Conservation (phyloP, 2,888 invertebrate genomes). For the Nomada hirtipes region DNA sequence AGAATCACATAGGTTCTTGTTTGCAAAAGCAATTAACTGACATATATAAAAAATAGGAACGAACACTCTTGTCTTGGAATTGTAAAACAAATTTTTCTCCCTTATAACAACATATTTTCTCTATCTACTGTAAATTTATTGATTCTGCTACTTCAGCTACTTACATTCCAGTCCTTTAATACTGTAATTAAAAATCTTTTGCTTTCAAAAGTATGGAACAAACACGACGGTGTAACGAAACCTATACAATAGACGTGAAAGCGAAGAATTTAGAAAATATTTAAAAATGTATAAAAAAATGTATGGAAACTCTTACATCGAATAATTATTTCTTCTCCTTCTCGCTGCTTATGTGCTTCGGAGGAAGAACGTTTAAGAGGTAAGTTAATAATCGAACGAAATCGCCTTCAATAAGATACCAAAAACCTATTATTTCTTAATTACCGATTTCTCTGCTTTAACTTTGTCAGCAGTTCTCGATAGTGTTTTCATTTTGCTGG, state of each 20-base stretch:
- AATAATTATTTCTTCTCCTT: conserved; percentile 8
- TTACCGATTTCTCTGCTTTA: conserved; percentile 4
- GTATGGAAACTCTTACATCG: too few relatives aligned
- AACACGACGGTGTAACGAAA: not conserved
- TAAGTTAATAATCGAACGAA: conserved; percentile 39
- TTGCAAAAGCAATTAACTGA: too few relatives aligned
- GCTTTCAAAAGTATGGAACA: not conserved
- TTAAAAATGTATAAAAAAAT: too few relatives aligned
- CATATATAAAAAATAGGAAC: too few relatives aligned
- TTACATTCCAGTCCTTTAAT: not conserved
- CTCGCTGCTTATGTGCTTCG: not conserved
- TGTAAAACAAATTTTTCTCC: too few relatives aligned
- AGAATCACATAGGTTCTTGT: too few relatives aligned
- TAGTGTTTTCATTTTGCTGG: conserved; percentile 16
- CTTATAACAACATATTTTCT: too few relatives aligned
- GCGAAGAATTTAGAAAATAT: conserved; percentile 3
- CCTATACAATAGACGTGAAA: not conserved
- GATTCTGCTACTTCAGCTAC: not conserved
- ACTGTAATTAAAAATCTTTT: not conserved
- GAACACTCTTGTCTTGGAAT: too few relatives aligned
- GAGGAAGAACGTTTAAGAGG: conserved; percentile 15
- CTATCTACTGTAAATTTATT: not conserved
- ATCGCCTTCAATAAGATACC: conserved; percentile 16
- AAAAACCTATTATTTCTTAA: conserved; percentile 19
- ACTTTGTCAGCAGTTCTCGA: conserved; percentile 29